phyloP scores from a whole-genome alignment of 2,888 invertebrate species.

The Terebella lapidaria region DNA sequence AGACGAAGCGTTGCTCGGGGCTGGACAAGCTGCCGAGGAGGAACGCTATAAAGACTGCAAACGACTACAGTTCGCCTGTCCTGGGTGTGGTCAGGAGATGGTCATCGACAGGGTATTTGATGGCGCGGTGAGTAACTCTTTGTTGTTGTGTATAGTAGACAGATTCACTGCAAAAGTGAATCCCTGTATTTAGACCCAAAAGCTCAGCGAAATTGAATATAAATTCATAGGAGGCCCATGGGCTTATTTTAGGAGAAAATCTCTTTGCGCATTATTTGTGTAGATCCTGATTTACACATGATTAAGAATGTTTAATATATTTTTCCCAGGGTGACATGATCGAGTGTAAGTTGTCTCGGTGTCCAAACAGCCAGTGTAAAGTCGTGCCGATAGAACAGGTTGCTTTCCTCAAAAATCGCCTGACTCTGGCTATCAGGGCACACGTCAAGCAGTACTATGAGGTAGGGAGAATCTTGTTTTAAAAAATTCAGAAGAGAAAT shows the following conservation, averaged over 20 bases:
- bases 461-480: constrained; percentile 49
- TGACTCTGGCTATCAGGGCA: constrained; percentile 65
- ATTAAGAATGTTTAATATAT: background rate
- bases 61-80: constrained; percentile 63
- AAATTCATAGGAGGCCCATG: no score
- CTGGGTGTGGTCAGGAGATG: constrained; percentile 34
- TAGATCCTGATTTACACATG: no score
- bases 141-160: no score
- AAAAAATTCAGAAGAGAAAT: no score
- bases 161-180: no score
- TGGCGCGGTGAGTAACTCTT: constrained; percentile 32
- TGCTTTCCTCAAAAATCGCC: constrained; percentile 67
- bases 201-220: no score
- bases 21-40: constrained; percentile 51
- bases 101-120: constrained; percentile 54
- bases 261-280: no score
- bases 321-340: constrained; percentile 25
- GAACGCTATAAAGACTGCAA: constrained; percentile 60
- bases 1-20: constrained; percentile 44
- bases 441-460: constrained; percentile 72
- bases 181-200: no score
- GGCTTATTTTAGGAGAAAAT: no score
- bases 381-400: constrained; percentile 65
- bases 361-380: constrained; percentile 65
- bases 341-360: constrained; percentile 60